phyloP scores from a whole-genome alignment of 1,140 invertebrate species.

The Drosophila kanapiae region DNA sequence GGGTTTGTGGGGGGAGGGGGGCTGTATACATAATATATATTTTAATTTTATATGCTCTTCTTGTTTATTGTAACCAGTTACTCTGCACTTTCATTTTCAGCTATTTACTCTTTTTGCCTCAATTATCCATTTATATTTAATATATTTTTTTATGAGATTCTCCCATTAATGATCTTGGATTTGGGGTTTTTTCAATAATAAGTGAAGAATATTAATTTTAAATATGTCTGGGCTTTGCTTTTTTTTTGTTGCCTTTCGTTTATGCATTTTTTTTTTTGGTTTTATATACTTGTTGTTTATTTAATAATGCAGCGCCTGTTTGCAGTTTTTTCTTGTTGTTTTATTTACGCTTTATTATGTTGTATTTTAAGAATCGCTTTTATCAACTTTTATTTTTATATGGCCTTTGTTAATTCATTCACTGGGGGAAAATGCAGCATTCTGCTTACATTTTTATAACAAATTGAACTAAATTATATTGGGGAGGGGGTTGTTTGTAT shows the following conservation, averaged over 20 bases:
- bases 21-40: conserved; percentile 75
- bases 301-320: conserved; percentile 40
- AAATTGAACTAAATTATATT: conserved; percentile 68
- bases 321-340: conserved; percentile 32
- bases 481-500: conserved; percentile 4
- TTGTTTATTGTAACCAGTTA: conserved; percentile 79
- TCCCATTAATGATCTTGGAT: conserved; percentile 66
- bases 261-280: conserved; percentile 38
- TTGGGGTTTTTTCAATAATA: conserved; percentile 64
- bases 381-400: conserved; percentile 33
- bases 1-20: conserved; percentile 44
- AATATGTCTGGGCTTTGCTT: conserved; percentile 60
- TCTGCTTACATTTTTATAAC: conserved; percentile 58
- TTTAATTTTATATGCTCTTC: conserved; percentile 62
- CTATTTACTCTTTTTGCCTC: conserved; percentile 59
- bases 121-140: conserved; percentile 41
- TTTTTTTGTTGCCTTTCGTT: conserved; percentile 31
- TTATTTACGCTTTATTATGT: conserved; percentile 56
- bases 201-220: conserved; percentile 78
- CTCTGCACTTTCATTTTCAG: conserved; percentile 69
- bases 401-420: conserved; percentile 42
- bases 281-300: conserved; percentile 52
- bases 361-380: conserved; percentile 41
- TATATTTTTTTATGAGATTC: conserved; percentile 61
- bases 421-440: conserved; percentile 24